Conservation (phyloP, 2,113 vertebrate genomes). For the Dromiciops gliroides region DNA sequence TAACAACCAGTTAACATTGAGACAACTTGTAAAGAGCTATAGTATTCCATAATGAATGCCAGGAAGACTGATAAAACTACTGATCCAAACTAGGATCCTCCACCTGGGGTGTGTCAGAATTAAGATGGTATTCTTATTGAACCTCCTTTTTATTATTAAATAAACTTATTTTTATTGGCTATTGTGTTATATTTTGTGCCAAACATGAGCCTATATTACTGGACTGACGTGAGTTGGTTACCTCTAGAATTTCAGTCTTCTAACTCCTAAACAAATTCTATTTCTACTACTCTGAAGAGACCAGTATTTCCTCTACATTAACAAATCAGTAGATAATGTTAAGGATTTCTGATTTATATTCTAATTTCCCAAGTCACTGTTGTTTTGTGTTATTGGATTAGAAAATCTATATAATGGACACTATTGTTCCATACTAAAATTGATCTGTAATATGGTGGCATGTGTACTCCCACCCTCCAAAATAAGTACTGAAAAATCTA, state of each 20-base stretch:
- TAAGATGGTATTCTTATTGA: neutral
- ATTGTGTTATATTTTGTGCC: neutral
- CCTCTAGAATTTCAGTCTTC: neutral
- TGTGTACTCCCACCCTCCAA: no score
- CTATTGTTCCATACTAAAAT: neutral
- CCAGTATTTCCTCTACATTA: neutral
- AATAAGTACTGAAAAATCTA: neutral
- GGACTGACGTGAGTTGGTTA: neutral
- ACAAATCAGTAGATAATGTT: neutral
- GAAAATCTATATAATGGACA: neutral
- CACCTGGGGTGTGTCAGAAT: neutral
- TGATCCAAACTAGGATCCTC: neutral
- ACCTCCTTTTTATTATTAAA: neutral
- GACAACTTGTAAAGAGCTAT: no score
- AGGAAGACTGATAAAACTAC: neutral
- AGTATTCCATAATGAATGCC: neutral
- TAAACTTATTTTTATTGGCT: neutral
- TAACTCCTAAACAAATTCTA: neutral
- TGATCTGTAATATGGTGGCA: neutral
- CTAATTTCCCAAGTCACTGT: neutral
- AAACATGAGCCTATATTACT: neutral
- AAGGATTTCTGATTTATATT: neutral
- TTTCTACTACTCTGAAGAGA: neutral
- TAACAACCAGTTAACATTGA: no score
- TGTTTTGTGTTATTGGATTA: neutral